Conservation (phyloP, 2,797 vertebrate species). For the Alouatta caraya region DNA sequence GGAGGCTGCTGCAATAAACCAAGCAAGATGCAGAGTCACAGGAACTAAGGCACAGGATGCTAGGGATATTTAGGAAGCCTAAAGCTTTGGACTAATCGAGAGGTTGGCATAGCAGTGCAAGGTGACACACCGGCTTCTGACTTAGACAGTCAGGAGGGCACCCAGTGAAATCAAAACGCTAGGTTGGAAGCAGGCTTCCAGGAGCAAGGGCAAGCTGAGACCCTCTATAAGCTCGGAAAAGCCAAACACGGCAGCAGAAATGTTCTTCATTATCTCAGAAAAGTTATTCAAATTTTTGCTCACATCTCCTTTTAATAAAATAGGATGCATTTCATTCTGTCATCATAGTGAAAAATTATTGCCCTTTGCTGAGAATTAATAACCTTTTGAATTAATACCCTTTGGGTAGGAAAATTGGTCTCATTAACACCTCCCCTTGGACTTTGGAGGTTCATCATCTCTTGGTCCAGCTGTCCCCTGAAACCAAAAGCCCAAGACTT, state of each 20-base stretch:
- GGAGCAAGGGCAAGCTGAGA: background rate
- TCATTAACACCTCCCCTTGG: constrained; percentile 1
- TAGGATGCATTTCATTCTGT: constrained; percentile 33
- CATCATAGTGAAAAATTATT: constrained; percentile 29
- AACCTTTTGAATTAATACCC: constrained; percentile 55
- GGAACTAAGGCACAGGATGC: background rate
- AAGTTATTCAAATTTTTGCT: background rate
- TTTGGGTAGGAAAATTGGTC: constrained; percentile 51
- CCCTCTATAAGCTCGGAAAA: background rate
- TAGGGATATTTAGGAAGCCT: background rate
- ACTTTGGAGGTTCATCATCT: constrained; percentile 12
- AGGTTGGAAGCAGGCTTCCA: background rate
- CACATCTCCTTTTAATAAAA: constrained; percentile 45
- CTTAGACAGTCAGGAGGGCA: background rate
- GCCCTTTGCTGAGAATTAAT: constrained; percentile 59
- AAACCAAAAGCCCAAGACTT: constrained; percentile 43
- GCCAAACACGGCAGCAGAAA: background rate
- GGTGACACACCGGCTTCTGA: background rate
- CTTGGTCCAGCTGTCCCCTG: background rate
- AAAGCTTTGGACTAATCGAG: background rate
- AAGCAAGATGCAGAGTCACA: background rate
- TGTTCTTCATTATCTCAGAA: background rate
- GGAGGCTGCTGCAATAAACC: background rate
- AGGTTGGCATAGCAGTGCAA: background rate
- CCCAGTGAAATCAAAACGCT: accelerated